Conservation (phyloP, 1,140 invertebrate species). For the Meloidogyne hapla region DNA sequence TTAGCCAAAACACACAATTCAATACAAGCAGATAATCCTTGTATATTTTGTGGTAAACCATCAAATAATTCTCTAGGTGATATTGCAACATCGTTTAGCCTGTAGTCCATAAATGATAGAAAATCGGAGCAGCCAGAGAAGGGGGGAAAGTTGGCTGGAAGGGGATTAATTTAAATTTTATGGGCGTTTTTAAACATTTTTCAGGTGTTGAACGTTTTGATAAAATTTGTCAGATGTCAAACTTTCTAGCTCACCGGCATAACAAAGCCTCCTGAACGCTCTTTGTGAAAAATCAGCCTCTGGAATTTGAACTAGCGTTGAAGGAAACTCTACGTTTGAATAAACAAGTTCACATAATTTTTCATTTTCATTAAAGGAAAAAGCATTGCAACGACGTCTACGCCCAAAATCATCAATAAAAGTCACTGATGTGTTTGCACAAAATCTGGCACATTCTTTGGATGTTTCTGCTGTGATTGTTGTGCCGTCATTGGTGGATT, state of each 20-base stretch:
- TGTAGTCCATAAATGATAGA: constrained; percentile 32
- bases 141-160: constrained; percentile 20
- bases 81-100: constrained; percentile 2
- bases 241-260: constrained; percentile 12
- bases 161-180: background rate
- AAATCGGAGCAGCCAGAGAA: constrained; percentile 30
- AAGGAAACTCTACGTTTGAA: constrained; percentile 11
- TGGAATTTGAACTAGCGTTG: background rate
- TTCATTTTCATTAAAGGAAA: constrained; percentile 23
- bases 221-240: background rate
- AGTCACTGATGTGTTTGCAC: background rate
- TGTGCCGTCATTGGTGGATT: background rate
- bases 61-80: constrained; percentile 31
- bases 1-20: constrained; percentile 35
- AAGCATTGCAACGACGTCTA: constrained; percentile 15
- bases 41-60: constrained; percentile 19
- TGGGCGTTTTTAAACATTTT: background rate
- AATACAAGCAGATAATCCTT: constrained; percentile 37
- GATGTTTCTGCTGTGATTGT: background rate
- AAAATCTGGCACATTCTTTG: background rate
- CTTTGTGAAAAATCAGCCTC: constrained; percentile 19
- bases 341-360: constrained; percentile 21
- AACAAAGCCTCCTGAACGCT: constrained; percentile 30
- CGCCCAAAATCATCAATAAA: constrained; percentile 16
- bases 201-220: background rate